phyloP scores from a whole-genome alignment of 2,888 invertebrate genomes.

The Eupithecia tripunctaria region DNA sequence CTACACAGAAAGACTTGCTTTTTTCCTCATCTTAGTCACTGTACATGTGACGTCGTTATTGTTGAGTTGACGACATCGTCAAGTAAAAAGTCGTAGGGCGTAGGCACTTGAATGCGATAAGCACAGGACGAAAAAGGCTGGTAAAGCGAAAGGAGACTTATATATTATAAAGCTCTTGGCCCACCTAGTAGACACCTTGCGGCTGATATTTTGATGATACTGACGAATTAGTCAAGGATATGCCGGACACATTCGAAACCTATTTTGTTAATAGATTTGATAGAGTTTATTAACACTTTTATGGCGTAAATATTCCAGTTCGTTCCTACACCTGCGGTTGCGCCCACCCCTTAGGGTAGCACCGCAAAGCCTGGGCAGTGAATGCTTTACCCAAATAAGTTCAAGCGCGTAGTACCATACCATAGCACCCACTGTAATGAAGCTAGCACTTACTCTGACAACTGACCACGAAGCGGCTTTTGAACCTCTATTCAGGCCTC shows the following conservation, averaged over 20 bases:
- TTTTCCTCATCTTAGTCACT: neutral
- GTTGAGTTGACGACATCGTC: neutral
- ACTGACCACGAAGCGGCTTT: constrained; percentile 33
- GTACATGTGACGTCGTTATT: neutral
- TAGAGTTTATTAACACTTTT: neutral
- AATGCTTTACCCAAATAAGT: neutral
- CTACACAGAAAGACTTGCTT: neutral
- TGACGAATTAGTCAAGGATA: neutral
- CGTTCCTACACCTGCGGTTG: too few relatives aligned
- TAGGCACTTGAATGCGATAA: neutral
- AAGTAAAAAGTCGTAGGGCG: neutral
- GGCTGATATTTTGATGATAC: neutral
- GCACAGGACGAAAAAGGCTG: neutral
- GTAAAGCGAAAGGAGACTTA: neutral
- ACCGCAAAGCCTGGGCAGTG: too few relatives aligned
- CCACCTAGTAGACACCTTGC: neutral
- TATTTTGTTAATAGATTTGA: neutral
- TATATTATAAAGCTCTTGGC: neutral
- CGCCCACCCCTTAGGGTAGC: too few relatives aligned
- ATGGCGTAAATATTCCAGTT: too few relatives aligned
- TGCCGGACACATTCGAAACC: neutral
- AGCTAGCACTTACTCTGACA: constrained; percentile 21
- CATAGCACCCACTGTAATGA: neutral
- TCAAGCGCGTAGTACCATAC: neutral
- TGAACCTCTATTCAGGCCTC: constrained; percentile 31